Base-by-base conservation (phyloP, 2,888 invertebrate genomes). In the Heliothis peltigera region DNA sequence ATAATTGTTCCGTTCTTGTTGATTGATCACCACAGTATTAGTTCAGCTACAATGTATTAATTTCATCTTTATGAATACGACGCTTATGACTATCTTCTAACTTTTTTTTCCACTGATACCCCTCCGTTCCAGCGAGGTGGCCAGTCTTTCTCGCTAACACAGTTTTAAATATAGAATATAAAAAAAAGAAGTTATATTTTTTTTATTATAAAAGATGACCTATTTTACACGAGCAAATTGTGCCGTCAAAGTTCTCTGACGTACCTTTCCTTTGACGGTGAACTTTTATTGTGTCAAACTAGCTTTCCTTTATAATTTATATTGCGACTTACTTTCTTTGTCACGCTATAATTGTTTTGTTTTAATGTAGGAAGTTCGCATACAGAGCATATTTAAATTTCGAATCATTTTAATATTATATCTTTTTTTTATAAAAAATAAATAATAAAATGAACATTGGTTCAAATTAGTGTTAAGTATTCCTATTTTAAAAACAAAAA, bases 201-300 rank as follows among this genome's bases (percentile, higher is more conserved):
- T 17, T 42, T 42, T 42, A 17, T 39, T 17, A 42, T 42, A 42
- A 42, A 17, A 6, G 42, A 17, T 42, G 42, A 42, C 42, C 42
- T 42, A 35, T 15, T 35, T 35, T n/a, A 55, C 7, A 28, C n/a
- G 4, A 12, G 25, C 15, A 10, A n/a, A 12, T 47, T 28, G 19
- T 32, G 19, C n/a, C 47, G 47, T 46, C 12, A 47, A 46, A 32
- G n/a, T 47, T 55, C n/a, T 19, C 7, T 21, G 25, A 46, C 46
- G 19, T 46, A 4, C 19, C 19, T 6, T n/a, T 55, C 28, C 17
- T 55, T 55, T 46, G 28, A n/a, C n/a, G 2, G 10, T 55, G 47
- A 28, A 21, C 7, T 55, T 55, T 55, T 32, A 19, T n/a, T 12
- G 28, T n/a, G 28, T 28, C 19, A 17, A 4, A 28, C 12, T 19